phyloP scores from a whole-genome alignment of 2,797 vertebrate genomes.

The Chrysocyon brachyurus region DNA sequence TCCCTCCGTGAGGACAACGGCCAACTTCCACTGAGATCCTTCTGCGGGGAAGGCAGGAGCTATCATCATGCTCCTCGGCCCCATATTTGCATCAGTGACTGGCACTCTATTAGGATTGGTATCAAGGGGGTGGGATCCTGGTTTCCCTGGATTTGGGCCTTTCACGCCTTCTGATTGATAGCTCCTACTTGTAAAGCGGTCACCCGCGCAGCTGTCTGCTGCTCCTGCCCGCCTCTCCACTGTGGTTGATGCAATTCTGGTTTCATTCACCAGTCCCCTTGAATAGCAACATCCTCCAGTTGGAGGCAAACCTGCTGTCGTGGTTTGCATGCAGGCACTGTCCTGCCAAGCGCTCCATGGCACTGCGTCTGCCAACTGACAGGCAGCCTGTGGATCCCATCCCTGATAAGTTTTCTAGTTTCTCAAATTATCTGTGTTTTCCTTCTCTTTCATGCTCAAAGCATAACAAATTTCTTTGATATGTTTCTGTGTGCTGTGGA shows the following conservation, averaged over 20 bases:
- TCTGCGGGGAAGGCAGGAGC: constrained; percentile 76
- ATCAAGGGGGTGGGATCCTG: constrained; percentile 88
- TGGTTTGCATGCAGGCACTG: constrained; percentile 81
- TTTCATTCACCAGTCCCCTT: constrained; percentile 87
- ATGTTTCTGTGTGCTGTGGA: constrained; percentile 85
- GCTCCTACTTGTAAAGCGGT: constrained; percentile 87
- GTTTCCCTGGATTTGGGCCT: constrained; percentile 88
- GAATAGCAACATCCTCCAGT: constrained; percentile 84
- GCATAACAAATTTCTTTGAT: constrained; percentile 89
- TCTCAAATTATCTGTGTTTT: constrained; percentile 89
- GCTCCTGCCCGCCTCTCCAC: constrained; percentile 87
- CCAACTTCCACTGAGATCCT: constrained; percentile 82
- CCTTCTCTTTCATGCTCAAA: constrained; percentile 90
- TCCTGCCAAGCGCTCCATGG: constrained; percentile 64
- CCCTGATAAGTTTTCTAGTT: constrained; percentile 86
- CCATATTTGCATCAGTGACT: constrained; percentile 85
- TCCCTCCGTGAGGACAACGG: constrained; percentile 38
- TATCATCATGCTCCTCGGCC: constrained; percentile 74
- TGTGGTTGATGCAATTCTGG: constrained; percentile 85
- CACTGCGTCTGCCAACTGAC: constrained; percentile 83
- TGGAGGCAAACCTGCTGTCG: constrained; percentile 82
- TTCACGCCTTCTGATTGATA: constrained; percentile 88
- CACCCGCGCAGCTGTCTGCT: constrained; percentile 88
- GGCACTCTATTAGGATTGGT: constrained; percentile 88
- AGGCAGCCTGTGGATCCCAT: constrained; percentile 81